Evolutionary conservation across 2,113 vertebrate genomes (phyloP).

Genomic region (Lamprotornis superbus): DNA sequence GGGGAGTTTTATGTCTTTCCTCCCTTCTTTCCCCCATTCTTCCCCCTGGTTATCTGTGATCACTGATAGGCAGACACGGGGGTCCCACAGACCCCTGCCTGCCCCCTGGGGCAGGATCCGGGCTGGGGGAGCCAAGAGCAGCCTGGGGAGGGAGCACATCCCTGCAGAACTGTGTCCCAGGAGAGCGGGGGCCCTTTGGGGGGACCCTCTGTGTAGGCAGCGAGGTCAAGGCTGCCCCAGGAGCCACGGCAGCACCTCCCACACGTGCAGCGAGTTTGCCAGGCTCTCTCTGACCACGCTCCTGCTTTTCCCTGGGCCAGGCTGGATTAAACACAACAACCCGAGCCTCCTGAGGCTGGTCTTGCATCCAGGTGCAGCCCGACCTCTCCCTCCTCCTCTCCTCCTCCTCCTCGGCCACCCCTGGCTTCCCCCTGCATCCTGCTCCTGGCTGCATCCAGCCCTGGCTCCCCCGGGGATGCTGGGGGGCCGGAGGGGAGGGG

Average conservation of each 20-base stretch:
- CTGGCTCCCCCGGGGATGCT: conserved; percentile 21
- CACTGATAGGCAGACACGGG: background rate
- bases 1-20: background rate
- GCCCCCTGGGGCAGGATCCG: background rate
- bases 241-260: background rate
- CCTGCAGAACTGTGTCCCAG: background rate
- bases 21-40: background rate
- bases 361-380: conserved; percentile 57
- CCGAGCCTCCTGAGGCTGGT: background rate
- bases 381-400: conserved; percentile 30
- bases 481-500: conserved; percentile 48
- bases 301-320: background rate
- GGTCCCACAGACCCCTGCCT: background rate
- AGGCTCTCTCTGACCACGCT: background rate
- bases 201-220: background rate
- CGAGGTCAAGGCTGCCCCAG: background rate
- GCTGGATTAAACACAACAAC: conserved; percentile 38
- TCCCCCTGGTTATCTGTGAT: background rate
- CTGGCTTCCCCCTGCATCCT: conserved; percentile 47
- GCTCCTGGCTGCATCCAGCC: conserved; percentile 52
- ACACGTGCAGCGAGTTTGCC: background rate
- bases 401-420: conserved; percentile 12
- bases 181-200: background rate
- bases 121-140: background rate
- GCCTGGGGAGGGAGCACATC: background rate